Evolutionary conservation across 2,113 vertebrate species (phyloP), one percentile per base, ranked within the genome.

Genomic region (Rousettus leschenaultii): DNA sequence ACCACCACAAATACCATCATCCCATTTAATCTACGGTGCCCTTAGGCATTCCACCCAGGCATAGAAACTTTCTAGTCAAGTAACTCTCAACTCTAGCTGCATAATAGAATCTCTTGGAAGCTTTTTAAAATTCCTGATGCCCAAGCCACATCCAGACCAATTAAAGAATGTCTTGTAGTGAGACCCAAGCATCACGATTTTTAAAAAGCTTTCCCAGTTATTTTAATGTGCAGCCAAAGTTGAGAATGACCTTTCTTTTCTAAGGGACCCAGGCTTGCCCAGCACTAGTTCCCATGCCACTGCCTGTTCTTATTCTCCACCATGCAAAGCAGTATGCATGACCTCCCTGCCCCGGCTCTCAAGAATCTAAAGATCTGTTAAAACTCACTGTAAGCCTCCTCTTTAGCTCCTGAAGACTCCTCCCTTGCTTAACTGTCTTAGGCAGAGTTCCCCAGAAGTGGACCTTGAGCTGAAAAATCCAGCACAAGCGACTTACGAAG

Each of bases 231-330:
- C 18, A n/a, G 40, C 66, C 0, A 21, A 86, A 14, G 24, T 38
- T 51, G 24, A 88, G 24, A 96, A 86, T 65, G 10, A 51, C 7
- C 45, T 95, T 96, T 86, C 55, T 68, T 95, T 91, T 88, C 45
- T 51, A 30, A 77, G 24, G n/a, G 57, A 43, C n/a, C 5, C 2
- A 0, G 14, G 65, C 35, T 82, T 21, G 45, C 48, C 71, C 40
- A 22, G 35, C 21, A 30, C 35, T 24, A 11, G 48, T 33, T 22
- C 28, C n/a, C 22, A 22, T 53, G 48, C 33, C n/a, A 18, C 74
- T 61, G 15, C 51, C n/a, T 80, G 30, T 16, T n/a, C 30, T 80
- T 53, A 51, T 38, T 26, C 35, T 26, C 48, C 38, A 59, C 33
- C 6, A 2, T 55, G 22, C 12, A 48, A 78, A 71, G 26, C 57